Evolutionary conservation across 1,140 invertebrate genomes (phyloP), one percentile per base, ranked within the genome.

Genomic region (Drosophila melanogaster): DNA sequence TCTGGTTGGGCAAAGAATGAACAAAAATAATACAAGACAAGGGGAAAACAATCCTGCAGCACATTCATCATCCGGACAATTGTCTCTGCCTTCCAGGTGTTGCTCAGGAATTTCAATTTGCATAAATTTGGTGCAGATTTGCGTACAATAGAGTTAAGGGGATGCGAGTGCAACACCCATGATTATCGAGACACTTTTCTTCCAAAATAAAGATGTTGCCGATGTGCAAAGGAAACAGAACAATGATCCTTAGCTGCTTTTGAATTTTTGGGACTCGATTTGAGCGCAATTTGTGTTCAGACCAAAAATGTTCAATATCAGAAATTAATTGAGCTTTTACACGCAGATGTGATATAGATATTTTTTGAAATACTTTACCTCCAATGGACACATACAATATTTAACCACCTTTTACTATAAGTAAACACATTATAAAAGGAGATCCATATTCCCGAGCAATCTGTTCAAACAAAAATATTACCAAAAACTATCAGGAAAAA

Each of bases 81-180:
- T 79, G 59, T 51, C 55, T 41, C 54, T 53, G 55, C 38, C 55
- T 43, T 67, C 81, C 81, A 85, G 83, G 83, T 85, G 81, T 85
- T 85, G 81, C 74, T 53, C 60, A 60, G 78, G 81, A 85, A 85
- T 85, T 85, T 85, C 81, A 85, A 85, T 85, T 85, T 85, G 81
- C 81, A 85, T 85, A 85, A 85, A 87, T 85, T 85, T 85, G 81
- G 81, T 81, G 60, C 78, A 81, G 81, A 85, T 85, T 85, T 85
- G 81, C 81, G 81, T 85, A 85, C 81, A 85, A 85, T 85, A 74
- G 81, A 51, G 47, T n/a, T 41, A 53, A 64, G 51, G 38, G 40
- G 49, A 37, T 56, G 44, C 19, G 46, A 62, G 19, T 53, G 35
- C 46, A 15, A 38, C 33, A 51, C 37, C 59, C 59, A 53, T 65